Evolutionary conservation across 2,888 invertebrate species (phyloP).

Genomic region (Orthosia gracilis): DNA sequence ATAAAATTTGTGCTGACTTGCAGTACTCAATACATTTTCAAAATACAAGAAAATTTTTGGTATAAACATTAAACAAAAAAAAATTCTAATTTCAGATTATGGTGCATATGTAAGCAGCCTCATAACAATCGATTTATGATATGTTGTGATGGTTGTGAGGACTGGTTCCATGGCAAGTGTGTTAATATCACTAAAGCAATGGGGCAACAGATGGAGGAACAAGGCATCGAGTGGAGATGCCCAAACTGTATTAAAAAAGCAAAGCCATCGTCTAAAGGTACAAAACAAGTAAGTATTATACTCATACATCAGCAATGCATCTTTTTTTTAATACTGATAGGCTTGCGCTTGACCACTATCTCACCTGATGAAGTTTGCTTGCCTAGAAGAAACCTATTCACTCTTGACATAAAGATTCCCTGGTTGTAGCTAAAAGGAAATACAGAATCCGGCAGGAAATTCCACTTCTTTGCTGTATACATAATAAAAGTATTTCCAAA

Average conservation of each 20-base stretch:
- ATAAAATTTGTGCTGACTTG: neutral
- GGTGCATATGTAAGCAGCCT: constrained; percentile 99
- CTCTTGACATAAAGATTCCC: too few relatives aligned
- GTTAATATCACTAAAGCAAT: constrained; percentile 97
- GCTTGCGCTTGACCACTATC: too few relatives aligned
- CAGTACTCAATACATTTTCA: neutral
- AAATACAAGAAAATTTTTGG: too few relatives aligned
- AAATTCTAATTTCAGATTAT: constrained; percentile 91
- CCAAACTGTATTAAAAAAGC: constrained; percentile 94
- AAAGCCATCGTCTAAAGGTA: constrained; percentile 76
- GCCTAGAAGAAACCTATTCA: too few relatives aligned
- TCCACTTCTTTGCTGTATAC: too few relatives aligned
- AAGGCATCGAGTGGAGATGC: constrained; percentile 97
- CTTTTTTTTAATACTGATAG: too few relatives aligned
- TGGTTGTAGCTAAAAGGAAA: too few relatives aligned
- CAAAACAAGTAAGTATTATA: constrained; percentile 72
- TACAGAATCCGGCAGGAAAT: too few relatives aligned
- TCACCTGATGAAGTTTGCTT: too few relatives aligned
- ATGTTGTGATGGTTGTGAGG: constrained; percentile 98
- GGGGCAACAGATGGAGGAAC: constrained; percentile 97
- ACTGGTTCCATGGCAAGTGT: constrained; percentile 99
- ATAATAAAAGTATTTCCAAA: too few relatives aligned
- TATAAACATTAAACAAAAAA: too few relatives aligned
- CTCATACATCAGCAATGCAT: neutral
- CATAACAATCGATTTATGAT: constrained; percentile 99